phyloP scores from a whole-genome alignment of 2,113 vertebrate genomes.

The Etia nguti region DNA sequence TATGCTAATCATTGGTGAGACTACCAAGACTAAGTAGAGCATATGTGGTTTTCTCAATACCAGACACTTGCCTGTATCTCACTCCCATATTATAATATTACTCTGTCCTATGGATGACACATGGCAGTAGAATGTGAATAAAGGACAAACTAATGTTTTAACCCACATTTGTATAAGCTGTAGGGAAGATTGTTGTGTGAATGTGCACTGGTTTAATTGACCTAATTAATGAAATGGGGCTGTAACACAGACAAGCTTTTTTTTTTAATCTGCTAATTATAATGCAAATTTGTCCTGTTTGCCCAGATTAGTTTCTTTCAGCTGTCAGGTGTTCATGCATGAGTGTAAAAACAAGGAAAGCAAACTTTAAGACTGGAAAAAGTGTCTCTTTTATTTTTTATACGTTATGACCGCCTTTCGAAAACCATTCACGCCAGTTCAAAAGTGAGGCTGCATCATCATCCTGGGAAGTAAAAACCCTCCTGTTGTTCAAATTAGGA shows the following conservation, averaged over 20 bases:
- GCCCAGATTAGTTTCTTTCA: conserved; percentile 1
- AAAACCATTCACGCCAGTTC: neutral
- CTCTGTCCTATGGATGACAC: neutral
- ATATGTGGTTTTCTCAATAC: neutral
- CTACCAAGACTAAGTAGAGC: neutral
- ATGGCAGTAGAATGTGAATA: neutral
- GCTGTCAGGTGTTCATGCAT: neutral
- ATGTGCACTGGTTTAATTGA: conserved; percentile 15
- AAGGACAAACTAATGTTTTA: neutral
- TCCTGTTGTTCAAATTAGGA: neutral
- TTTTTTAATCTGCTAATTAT: conserved; percentile 30
- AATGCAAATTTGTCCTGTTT: conserved; percentile 24
- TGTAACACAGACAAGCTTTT: neutral
- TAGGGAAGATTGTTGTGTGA: neutral
- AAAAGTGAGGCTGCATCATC: neutral
- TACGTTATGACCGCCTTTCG: neutral
- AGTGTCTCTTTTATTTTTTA: neutral
- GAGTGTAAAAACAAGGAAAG: neutral
- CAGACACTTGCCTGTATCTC: neutral
- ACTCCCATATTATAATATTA: neutral
- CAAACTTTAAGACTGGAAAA: neutral
- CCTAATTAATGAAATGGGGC: conserved; percentile 44
- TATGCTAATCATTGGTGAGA: neutral
- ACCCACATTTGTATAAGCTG: neutral
- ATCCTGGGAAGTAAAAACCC: neutral